phyloP scores from a whole-genome alignment of 2,113 vertebrate species.

The Crocuta crocuta region DNA sequence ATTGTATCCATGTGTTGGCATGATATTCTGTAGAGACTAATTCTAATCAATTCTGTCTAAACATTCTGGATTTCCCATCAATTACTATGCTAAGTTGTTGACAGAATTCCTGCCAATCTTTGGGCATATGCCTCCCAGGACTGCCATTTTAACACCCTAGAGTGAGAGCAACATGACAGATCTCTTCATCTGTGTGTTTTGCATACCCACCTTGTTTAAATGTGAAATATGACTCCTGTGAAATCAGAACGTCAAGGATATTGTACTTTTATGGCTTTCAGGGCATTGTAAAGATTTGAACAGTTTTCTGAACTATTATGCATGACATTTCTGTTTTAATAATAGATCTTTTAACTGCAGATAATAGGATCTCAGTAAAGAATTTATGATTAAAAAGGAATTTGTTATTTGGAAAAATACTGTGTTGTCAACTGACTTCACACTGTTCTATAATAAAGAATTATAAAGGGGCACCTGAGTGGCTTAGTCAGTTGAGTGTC shows the following conservation, averaged over 20 bases:
- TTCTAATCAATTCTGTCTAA: conserved; percentile 83
- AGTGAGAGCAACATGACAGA: conserved; percentile 60
- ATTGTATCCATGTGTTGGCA: conserved; percentile 77
- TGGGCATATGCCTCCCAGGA: conserved; percentile 67
- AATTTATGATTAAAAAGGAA: neutral
- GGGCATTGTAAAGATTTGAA: neutral
- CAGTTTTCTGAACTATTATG: conserved; percentile 38
- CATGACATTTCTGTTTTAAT: conserved; percentile 28
- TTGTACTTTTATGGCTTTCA: conserved; percentile 18
- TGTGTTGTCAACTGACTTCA: neutral
- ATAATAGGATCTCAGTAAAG: neutral
- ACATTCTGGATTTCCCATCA: conserved; percentile 80
- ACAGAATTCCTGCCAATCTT: conserved; percentile 78
- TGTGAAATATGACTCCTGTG: neutral
- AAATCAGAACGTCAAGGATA: neutral
- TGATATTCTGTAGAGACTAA: conserved; percentile 62
- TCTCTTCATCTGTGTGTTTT: conserved; percentile 55
- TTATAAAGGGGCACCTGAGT: neutral
- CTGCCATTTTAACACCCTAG: conserved; percentile 74
- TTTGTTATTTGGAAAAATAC: neutral
- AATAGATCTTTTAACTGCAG: neutral
- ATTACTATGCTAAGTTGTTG: conserved; percentile 79
- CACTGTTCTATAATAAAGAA: neutral
- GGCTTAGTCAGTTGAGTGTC: too few species aligned
- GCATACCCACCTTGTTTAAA: conserved; percentile 45